A percentile compares a stretch with the other conserved stretches of the same genome.
Conservation (phyloP, 2,888 invertebrate species). For the Microplitis deprimator region DNA sequence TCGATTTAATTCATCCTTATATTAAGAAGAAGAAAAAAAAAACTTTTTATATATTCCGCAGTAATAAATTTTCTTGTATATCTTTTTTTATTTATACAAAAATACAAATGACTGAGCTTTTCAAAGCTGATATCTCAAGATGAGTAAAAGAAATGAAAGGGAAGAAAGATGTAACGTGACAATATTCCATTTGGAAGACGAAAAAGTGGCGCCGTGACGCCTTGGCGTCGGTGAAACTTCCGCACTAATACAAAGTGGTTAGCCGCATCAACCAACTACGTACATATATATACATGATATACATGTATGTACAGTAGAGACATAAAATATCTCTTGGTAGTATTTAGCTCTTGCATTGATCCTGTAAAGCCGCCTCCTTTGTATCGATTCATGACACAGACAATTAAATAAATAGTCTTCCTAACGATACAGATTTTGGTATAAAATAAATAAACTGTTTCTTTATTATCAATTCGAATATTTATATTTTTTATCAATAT, state of each 20-base stretch:
- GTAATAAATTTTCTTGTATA: conserved; percentile 2
- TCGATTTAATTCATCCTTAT: not conserved
- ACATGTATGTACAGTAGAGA: not conserved
- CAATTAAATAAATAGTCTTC: not conserved
- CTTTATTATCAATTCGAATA: not conserved
- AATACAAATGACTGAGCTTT: conserved; percentile 12
- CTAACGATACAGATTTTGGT: not conserved
- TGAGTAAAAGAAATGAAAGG: conserved; percentile 3
- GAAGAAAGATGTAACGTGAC: conserved; percentile 27
- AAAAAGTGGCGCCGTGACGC: conserved; percentile 58
- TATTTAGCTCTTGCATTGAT: not conserved
- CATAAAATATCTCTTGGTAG: not conserved
- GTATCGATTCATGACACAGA: not conserved
- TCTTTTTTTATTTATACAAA: conserved; percentile 6
- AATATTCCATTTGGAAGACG: conserved; percentile 28
- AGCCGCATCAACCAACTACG: conserved; percentile 31
- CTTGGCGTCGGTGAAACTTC: conserved; percentile 59
- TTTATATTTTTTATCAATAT: not conserved
- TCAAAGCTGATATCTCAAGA: conserved; percentile 20
- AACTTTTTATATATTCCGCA: not conserved
- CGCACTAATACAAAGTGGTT: conserved; percentile 53
- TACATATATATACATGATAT: not conserved
- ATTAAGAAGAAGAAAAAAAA: not conserved
- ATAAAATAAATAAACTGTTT: not conserved
- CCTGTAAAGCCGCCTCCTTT: not conserved